Evolutionary conservation across 2,888 invertebrate genomes (phyloP).

Genomic region (Tuta absoluta): DNA sequence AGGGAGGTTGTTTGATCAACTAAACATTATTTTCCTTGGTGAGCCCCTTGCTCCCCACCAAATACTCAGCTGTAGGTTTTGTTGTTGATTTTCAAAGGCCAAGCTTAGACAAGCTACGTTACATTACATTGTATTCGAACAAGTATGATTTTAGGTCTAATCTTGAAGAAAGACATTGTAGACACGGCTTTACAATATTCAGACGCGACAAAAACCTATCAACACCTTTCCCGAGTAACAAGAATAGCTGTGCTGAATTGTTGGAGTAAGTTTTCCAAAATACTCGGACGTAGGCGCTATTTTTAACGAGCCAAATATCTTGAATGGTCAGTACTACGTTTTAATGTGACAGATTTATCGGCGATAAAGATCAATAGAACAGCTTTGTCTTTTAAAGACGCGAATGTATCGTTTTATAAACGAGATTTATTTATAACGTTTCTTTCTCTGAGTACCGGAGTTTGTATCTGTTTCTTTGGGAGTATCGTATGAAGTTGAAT

Average conservation of each 20-base stretch:
- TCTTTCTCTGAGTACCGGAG: background rate
- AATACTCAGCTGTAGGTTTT: too few species aligned
- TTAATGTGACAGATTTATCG: conserved; percentile 12
- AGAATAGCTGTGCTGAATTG: conserved; percentile 26
- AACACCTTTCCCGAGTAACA: conserved; percentile 8
- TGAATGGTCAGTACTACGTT: conserved; percentile 6
- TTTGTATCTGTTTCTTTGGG: too few species aligned
- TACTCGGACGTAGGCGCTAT: conserved; percentile 23
- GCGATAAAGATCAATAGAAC: conserved; percentile 21
- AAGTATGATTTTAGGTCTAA: too few species aligned
- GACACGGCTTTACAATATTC: background rate
- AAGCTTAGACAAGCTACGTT: too few species aligned
- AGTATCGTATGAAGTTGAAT: too few species aligned
- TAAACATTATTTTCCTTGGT: too few species aligned
- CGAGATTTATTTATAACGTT: background rate
- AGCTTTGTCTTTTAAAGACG: conserved; percentile 20
- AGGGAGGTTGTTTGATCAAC: too few species aligned
- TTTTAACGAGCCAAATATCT: conserved; percentile 14
- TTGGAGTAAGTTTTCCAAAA: conserved; percentile 22
- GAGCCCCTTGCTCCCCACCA: too few species aligned
- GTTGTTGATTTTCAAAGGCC: too few species aligned
- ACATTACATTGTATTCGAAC: too few species aligned
- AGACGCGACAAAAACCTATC: conserved; percentile 2
- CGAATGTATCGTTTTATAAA: background rate
- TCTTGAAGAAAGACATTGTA: too few species aligned